Base-by-base conservation (phyloP, 2,888 invertebrate species). In the Eucriotettix oculatus region DNA sequence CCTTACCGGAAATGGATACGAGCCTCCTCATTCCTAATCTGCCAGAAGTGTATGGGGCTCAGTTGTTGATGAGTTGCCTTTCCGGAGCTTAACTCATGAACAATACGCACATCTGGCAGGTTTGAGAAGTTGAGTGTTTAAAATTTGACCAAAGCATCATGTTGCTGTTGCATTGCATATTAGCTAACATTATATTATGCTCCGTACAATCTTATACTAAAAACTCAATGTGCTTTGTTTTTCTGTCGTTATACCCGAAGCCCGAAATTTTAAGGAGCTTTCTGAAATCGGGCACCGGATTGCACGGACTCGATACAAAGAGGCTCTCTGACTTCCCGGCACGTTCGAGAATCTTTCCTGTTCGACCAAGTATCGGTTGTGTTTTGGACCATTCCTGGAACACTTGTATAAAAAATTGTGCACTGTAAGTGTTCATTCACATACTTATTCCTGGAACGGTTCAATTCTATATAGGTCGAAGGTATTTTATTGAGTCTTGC, bases 1-100 rank as follows among this genome's bases (percentile, higher is more conserved):
- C 66, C 66, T 59, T 62, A 54, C 68, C 67, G 67, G 68, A 67
- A 66, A 62, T 59, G 66, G 68, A 66, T 58, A 56, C 57, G 58
- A 61, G 65, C 62, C 66, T 62, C 62, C 63, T 48, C 57, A 59
- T 64, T 63, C 63, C 65, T 69, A 78, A 78, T 72, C 76, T 74
- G 74, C 73, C 75, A 68, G 66, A 63, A 69, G 71, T 75, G 72
- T 72, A 72, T 71, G 75, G 78, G 80, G 79, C 79, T 80, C 79
- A 78, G 75, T 76, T 75, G 72, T 70, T 75, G 72, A 72, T 72
- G 74, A 71, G 71, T 68, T 66, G 71, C 67, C 69, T 71, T 65
- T 77, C 78, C 78, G 78, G 78, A 69, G 68, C 69, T 56, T 16
- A 60, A 14, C 61, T 61, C 57, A 60, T 65, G 63, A 64, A 57